Evolutionary conservation across 2,113 vertebrate genomes (phyloP).

Genomic region (Vidua chalybeata): DNA sequence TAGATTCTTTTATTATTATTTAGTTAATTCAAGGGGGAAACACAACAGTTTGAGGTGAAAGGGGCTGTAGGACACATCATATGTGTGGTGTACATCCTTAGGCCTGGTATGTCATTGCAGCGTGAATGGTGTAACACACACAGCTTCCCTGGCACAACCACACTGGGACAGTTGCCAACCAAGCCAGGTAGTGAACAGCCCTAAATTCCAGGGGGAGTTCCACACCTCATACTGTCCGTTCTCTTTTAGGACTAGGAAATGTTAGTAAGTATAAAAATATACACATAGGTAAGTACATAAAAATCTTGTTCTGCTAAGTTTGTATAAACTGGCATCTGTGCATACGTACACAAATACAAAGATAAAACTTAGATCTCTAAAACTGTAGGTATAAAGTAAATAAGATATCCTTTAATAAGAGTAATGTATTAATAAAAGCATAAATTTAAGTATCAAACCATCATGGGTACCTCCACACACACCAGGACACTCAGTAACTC

Average conservation of each 20-base stretch:
- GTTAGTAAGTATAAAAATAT: background rate
- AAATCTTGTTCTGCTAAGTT: background rate
- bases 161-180: fast-evolving
- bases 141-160: background rate
- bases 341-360: background rate
- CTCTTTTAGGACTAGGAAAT: background rate
- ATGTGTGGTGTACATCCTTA: background rate
- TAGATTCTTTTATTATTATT: background rate
- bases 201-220: background rate
- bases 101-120: too few relatives aligned
- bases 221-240: background rate
- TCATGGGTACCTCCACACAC: background rate
- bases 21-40: background rate
- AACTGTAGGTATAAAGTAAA: background rate
- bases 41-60: background rate
- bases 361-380: background rate
- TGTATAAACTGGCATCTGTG: background rate
- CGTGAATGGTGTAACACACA: background rate
- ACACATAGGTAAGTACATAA: background rate
- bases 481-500: background rate
- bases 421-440: background rate
- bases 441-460: background rate
- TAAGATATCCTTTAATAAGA: background rate
- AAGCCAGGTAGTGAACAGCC: background rate
- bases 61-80: fast-evolving